These are phyloP conservation scores for Boleophthalmus pectinirostris DNA, from an alignment of 2,113 vertebrate species.

Conservation along the genomic window DNA sequence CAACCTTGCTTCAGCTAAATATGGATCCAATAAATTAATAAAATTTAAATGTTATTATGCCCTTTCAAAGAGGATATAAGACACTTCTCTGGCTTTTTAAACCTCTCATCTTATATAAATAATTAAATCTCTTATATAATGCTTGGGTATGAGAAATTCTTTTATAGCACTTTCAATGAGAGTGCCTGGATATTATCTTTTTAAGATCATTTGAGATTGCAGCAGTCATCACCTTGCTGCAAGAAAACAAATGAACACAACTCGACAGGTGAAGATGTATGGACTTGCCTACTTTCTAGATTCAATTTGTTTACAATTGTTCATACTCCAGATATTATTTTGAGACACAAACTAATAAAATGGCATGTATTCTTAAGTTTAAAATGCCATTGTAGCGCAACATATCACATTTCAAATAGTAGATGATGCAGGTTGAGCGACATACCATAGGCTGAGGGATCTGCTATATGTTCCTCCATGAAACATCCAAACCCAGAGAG, in stretches of 20 bases:
- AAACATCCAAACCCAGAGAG: slow-evolving; percentile 94
- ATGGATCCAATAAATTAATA: neutral
- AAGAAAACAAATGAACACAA: too few species aligned
- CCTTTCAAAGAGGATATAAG: neutral
- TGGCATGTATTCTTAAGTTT: neutral
- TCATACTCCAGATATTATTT: too few species aligned
- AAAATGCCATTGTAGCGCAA: neutral
- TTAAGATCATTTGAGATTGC: neutral
- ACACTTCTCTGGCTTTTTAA: neutral
- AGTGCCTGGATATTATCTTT: neutral
- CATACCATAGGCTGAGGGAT: slow-evolving; percentile 88
- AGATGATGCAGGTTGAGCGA: neutral
- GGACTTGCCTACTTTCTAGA: too few species aligned
- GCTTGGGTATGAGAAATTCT: neutral
- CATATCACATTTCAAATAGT: neutral
- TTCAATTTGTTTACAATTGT: too few species aligned
- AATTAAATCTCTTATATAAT: neutral
- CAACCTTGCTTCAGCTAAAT: neutral
- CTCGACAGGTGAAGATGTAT: too few species aligned
- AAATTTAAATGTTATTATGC: neutral
- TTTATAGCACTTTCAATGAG: neutral
- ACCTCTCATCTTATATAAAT: neutral
- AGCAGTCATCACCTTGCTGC: too few species aligned
- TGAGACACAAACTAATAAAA: too few species aligned
- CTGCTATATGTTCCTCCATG: slow-evolving; percentile 94